Evolutionary conservation across 2,888 invertebrate species (phyloP), one percentile per base, ranked within the genome.

Genomic region (Lepidonotus clava): DNA sequence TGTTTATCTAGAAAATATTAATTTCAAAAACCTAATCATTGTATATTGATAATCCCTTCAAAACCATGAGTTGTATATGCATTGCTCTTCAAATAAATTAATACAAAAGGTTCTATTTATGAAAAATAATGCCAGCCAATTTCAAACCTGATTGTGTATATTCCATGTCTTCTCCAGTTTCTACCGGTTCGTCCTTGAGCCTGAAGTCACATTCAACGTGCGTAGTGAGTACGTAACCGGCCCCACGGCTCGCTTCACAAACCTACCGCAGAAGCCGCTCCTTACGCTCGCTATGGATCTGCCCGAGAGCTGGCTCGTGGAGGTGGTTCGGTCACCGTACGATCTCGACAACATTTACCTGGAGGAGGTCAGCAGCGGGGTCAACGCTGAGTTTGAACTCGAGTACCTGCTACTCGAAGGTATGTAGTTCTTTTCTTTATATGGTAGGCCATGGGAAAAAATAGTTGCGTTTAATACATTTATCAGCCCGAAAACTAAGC

Each of bases 321-420:
- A 94, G 89, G 89, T 92, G 83, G 94, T 93, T 84, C 92, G 96
- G 90, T 97, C 98, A 5, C 97, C 98, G 0, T 98, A 99, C 94
- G 99, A 99, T 95, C 95, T 99, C 91, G 99, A 99, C 94, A 99
- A 99, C 93, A 99, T 99, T 88, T 96, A 98, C 88, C 95, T 99
- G 88, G 97, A 98, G 89, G 98, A 98, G 94, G 98, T 99, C 40
- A 46, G 46, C 21, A 76, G 76, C 24, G 94, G 94, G 53, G 94
- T 95, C 91, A 95, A 92, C 93, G 99, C 99, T 91, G 98, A 98
- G 94, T 99, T 98, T 95, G 99, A 99, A 94, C 94, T 99, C 91
- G 99, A 99, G 93, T 97, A 99, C 94, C 95, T 99, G 8, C 95
- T 99, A 0, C 95, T 99, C 77, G 99, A 99, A 95, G 98, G 97